Conservation (phyloP, 2,797 vertebrate species). For the Glyptemys insculpta region DNA sequence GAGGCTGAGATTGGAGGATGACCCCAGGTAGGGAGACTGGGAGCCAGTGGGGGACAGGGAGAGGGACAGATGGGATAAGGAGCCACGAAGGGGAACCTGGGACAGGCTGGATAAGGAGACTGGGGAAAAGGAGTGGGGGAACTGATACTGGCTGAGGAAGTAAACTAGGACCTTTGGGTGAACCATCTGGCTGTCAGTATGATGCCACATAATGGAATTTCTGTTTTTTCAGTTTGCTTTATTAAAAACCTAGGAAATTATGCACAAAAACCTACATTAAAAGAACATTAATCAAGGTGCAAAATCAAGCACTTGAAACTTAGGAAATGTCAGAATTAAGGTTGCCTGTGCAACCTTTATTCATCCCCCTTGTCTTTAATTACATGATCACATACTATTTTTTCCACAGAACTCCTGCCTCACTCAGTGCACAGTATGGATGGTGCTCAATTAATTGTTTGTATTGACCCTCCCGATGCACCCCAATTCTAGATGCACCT, state of each 20-base stretch:
- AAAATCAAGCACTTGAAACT: background rate
- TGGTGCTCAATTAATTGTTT: background rate
- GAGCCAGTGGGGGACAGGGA: background rate
- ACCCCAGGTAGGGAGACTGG: background rate
- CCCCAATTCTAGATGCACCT: background rate
- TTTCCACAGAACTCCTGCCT: background rate
- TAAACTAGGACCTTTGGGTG: background rate
- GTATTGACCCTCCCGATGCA: background rate
- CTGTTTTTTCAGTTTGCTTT: background rate
- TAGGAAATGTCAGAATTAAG: background rate
- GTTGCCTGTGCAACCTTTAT: background rate
- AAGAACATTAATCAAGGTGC: background rate
- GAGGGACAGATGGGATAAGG: background rate
- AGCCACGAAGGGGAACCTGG: background rate
- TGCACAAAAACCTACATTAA: background rate
- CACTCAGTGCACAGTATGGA: background rate
- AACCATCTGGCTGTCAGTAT: background rate
- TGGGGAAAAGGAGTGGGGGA: background rate
- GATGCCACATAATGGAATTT: background rate
- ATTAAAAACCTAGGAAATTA: background rate
- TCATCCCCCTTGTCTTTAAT: background rate
- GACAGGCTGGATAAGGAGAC: background rate
- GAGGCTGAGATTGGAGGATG: background rate
- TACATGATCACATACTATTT: background rate
- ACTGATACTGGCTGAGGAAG: background rate